Percentiles rank a stretch among this genome's conserved stretches.
Evolutionary conservation across 2,888 invertebrate species (phyloP).

Genomic region (Microplitis deprimator): DNA sequence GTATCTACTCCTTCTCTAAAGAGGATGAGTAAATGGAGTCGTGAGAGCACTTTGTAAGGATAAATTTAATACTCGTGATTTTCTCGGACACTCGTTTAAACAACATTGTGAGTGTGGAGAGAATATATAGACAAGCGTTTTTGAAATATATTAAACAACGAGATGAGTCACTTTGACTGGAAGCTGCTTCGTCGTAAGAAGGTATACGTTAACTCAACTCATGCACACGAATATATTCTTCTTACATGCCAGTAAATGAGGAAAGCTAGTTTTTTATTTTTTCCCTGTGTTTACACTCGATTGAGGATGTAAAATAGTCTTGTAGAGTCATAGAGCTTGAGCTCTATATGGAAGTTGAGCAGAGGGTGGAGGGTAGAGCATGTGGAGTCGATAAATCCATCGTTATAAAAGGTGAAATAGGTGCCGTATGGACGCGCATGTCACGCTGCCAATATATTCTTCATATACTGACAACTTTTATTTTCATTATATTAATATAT

Average conservation of each 20-base stretch:
- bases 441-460: conserved; percentile 20
- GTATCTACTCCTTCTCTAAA: neutral
- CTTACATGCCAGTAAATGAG: conserved; percentile 1
- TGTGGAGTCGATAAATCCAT: conserved; percentile 44
- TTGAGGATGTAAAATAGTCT: conserved; percentile 13
- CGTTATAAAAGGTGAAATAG: conserved; percentile 37
- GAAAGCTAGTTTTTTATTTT: conserved; percentile 26
- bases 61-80: conserved; percentile 11
- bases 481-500: neutral
- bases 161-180: conserved; percentile 71
- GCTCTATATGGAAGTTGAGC: neutral
- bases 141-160: conserved; percentile 44
- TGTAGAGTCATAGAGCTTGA: conserved; percentile 5
- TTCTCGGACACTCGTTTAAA: conserved; percentile 8
- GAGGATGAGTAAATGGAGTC: conserved; percentile 10
- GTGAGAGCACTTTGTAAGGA: conserved; percentile 10
- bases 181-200: conserved; percentile 69
- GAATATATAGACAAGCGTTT: conserved; percentile 4
- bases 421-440: conserved; percentile 35
- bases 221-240: conserved; percentile 1
- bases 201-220: conserved; percentile 54
- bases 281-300: conserved; percentile 35
- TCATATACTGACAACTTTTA: neutral
- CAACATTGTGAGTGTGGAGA: neutral
- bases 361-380: conserved; percentile 21